A percentile compares a stretch with the other conserved stretches of the same genome.
These are phyloP conservation scores for Phacellophora camtschatica DNA, from an alignment of 30 jellyfish, hydroid and myxozoan genomes.

Conservation along the genomic window DNA sequence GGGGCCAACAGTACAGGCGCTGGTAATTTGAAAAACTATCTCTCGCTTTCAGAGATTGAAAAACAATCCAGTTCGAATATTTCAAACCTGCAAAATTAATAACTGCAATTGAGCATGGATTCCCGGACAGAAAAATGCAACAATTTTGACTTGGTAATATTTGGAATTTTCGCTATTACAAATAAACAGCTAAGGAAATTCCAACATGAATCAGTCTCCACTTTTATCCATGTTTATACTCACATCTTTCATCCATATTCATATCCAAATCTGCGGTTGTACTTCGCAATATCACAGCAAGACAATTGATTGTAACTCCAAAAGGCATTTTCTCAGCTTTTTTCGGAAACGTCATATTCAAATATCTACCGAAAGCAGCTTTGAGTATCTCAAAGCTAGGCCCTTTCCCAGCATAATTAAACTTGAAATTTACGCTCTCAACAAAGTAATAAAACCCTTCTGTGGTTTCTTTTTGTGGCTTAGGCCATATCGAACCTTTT, in stretches of 20 bases:
- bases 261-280: conserved; percentile 6
- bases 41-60: no score
- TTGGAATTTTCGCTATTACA: no score
- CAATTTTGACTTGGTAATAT: no score
- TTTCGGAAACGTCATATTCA: conserved; percentile 55
- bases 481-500: conserved; percentile 73
- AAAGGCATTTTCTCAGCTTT: neutral
- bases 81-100: no score
- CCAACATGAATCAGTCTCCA: no score
- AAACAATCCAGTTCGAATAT: no score
- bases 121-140: no score
- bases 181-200: no score
- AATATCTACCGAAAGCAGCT: conserved; percentile 60
- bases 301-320: neutral
- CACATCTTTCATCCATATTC: conserved; percentile 69
- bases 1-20: no score
- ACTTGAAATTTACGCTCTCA: conserved; percentile 42
- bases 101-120: no score
- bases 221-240: neutral
- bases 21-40: no score
- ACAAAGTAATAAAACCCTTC: neutral
- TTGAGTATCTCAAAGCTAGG: neutral
- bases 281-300: conserved; percentile 15
- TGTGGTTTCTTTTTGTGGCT: conserved; percentile 67
- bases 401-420: neutral